Evolutionary conservation across 2,888 invertebrate genomes (phyloP), one percentile per base, ranked within the genome.

Genomic region (Ephialtes manifestator): DNA sequence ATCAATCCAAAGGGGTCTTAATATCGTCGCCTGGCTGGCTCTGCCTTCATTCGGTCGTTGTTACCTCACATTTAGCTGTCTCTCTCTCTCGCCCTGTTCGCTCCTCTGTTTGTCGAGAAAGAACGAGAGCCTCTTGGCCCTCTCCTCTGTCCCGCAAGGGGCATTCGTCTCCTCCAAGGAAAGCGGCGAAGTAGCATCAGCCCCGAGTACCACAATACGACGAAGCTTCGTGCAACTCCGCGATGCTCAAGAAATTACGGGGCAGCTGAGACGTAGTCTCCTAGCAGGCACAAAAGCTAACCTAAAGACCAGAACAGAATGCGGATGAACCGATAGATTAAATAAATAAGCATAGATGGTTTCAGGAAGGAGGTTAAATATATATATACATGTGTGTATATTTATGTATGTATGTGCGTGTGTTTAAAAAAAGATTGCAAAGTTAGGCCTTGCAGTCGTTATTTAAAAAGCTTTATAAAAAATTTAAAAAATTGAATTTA

Each of bases 1-100:
- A 77, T 77, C 76, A 65, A 76, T 65, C 65, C 67, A 51, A n/a
- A 43, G 53, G 39, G 55, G 65, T 67, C 55, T 77, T 67, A 53
- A 77, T 77, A 67, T 77, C 67, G 76, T 55, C 76, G 39, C 63
- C 51, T 39, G 13, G 35, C 53, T 53, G 15, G n/a, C 46, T 46
- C 51, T 39, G 28, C 46, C 28, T 43, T 46, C 24, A 15, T 28
- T 15, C 15, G 70, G 15, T 51, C 68, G 51, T 68, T 68, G 48
- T 68, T 53, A 13, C 53, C 7, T 35, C 53, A 15, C 58, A 4
- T 7, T 5, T 18, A 20, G 7, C 24, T 51, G 13, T 51, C 48
- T 51, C 48, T 51, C n/a, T 51, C 48, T 13, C 28, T 46, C 46
- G 15, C 20, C 13, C 43, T 13, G 2, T 20, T 20, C 55, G 55